Evolutionary conservation across 2,113 vertebrate species (phyloP).

Genomic region (Malurus melanocephalus): DNA sequence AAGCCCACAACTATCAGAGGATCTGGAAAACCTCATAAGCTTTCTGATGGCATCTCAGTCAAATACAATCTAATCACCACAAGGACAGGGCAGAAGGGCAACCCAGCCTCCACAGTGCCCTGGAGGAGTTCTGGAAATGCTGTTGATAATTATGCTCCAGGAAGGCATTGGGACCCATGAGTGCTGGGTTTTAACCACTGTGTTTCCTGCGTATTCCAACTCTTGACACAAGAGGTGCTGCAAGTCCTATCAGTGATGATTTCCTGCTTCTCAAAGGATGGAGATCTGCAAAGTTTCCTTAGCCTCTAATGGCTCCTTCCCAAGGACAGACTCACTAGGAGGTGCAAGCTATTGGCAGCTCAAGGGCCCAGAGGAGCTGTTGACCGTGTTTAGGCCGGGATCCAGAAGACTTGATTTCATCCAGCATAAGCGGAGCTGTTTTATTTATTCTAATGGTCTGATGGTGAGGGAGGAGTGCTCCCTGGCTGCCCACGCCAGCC

Average conservation of each 20-base stretch:
- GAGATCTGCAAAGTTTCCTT: slow-evolving; percentile 41
- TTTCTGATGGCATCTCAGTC: background rate
- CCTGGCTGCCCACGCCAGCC: slow-evolving; percentile 16
- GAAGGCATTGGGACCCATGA: background rate
- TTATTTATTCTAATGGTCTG: slow-evolving; percentile 61
- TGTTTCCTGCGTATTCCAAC: background rate
- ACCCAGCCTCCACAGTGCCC: background rate
- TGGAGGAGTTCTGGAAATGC: background rate
- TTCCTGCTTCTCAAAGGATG: slow-evolving; percentile 35
- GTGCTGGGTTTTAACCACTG: background rate
- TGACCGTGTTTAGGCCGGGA: slow-evolving; percentile 60
- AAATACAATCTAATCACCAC: background rate
- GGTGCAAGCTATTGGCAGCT: slow-evolving; percentile 63
- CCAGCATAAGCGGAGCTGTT: slow-evolving; percentile 32
- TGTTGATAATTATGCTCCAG: background rate
- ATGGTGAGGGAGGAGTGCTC: slow-evolving; percentile 45
- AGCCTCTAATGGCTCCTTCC: slow-evolving; percentile 59
- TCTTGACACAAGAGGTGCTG: slow-evolving; percentile 11
- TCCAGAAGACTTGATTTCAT: slow-evolving; percentile 63
- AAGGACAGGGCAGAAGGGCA: background rate
- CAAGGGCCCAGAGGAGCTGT: slow-evolving; percentile 53
- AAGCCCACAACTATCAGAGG: background rate
- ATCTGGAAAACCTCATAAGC: background rate
- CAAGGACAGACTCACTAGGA: slow-evolving; percentile 64
- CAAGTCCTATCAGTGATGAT: background rate